A percentile compares a stretch with the other conserved stretches of the same genome.
These are phyloP conservation scores for Oreochromis niloticus DNA, from an alignment of 2,113 vertebrate species.

Conservation along the genomic window DNA sequence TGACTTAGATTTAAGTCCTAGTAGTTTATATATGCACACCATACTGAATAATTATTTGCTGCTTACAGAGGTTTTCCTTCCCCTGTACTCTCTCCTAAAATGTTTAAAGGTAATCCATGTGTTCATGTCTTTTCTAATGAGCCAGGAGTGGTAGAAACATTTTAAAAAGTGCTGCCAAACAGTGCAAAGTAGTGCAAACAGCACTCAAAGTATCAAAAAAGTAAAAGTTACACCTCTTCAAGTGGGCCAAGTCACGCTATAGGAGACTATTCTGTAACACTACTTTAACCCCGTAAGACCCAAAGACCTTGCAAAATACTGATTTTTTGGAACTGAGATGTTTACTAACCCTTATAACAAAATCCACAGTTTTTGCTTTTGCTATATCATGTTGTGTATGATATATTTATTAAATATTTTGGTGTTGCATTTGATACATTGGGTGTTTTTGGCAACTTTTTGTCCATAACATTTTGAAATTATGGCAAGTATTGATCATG, in stretches of 20 bases:
- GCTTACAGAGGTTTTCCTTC: neutral
- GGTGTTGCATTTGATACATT: neutral
- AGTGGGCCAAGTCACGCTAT: neutral
- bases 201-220: fast-evolving
- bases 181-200: too few species aligned
- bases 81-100: fast-evolving
- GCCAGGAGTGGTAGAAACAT: neutral
- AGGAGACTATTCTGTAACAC: neutral
- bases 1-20: neutral
- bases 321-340: neutral
- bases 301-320: neutral
- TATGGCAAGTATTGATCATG: neutral
- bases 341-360: neutral
- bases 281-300: neutral
- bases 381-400: neutral
- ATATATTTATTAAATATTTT: neutral
- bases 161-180: neutral
- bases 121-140: neutral
- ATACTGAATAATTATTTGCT: neutral
- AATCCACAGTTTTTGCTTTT: neutral
- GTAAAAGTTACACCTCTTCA: neutral
- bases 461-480: neutral
- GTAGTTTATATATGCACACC: fast-evolving
- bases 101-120: neutral
- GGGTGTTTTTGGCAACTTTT: neutral